Evolutionary conservation across 2,888 invertebrate species (phyloP), one percentile per base, ranked within the genome.

Genomic region (Synanthedon myopaeformis): DNA sequence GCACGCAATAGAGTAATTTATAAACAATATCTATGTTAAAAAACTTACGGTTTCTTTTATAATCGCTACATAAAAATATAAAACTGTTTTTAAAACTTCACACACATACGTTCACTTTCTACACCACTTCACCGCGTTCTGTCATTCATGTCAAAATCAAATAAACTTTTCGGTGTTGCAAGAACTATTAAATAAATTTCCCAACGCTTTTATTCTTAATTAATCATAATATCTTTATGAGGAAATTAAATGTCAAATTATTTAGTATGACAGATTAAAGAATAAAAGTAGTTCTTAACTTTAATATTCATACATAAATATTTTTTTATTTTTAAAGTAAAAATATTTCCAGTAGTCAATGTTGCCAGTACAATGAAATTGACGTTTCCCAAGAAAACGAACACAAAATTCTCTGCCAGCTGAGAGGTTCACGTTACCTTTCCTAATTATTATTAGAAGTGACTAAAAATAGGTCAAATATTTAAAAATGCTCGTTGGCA

Each of bases 381-480:
- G 61, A 65, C 61, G 54, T 69, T 17, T 63, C 74, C 67, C 52
- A 51, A 52, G 35, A n/a, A 35, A 35, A 67, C 62, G 64, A 65
- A 59, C 61, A 62, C 59, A 62, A 66, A 70, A 73, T 74, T 69
- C 67, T 71, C 69, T 66, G 67, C 70, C 72, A 75, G 75, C 70
- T 75, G 76, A 76, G 74, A 76, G 84, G 82, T 81, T 85, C 85
- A 82, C 81, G 80, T 85, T 87, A 86, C 82, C 80, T 83, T 83
- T 84, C 72, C 73, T 78, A 76, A 84, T 83, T 87, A 87, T 86
- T 85, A 84, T 82, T 85, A 86, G 86, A 78, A 63, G 65, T 66
- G 70, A 69, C 83, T 85, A 87, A 80, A 86, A 85, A 86, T 87
- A 87, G 82, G 79, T 76, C 77, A 82, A 78, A 86, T 79, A 82